Percentiles rank a stretch among this genome's conserved stretches.
Conservation (phyloP, 2,113 vertebrate species). For the Myodes glareolus region DNA sequence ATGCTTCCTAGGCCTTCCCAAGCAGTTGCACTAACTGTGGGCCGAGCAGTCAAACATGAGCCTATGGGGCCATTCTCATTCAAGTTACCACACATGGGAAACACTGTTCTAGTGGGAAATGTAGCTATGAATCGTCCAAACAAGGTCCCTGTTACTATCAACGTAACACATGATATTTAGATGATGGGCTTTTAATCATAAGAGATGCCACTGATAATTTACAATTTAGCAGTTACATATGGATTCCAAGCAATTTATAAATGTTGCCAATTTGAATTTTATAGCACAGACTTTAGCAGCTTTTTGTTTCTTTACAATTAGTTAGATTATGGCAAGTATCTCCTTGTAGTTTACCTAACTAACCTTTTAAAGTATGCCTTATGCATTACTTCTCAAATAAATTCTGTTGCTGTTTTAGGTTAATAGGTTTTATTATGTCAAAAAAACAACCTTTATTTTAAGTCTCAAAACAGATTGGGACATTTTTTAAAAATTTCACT, state of each 20-base stretch:
- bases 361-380: conserved; percentile 68
- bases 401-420: conserved; percentile 71
- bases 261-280: conserved; percentile 63
- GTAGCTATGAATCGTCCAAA: neutral
- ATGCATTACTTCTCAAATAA: conserved; percentile 63
- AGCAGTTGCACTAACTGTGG: neutral
- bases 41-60: neutral
- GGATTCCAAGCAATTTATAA: neutral
- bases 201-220: conserved; percentile 1
- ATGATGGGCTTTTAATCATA: neutral
- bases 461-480: conserved; percentile 74
- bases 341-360: conserved; percentile 71
- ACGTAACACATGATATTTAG: neutral
- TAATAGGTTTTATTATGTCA: conserved; percentile 78
- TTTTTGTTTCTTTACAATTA: conserved; percentile 76
- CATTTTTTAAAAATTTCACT: conserved; percentile 79
- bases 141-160: neutral
- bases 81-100: neutral
- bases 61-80: neutral
- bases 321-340: conserved; percentile 64
- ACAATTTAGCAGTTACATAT: neutral
- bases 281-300: conserved; percentile 17
- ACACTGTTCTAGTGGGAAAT: neutral
- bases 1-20: neutral
- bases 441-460: conserved; percentile 74